Conservation (phyloP, 1,140 invertebrate species). For the Eufriesea mexicana region DNA sequence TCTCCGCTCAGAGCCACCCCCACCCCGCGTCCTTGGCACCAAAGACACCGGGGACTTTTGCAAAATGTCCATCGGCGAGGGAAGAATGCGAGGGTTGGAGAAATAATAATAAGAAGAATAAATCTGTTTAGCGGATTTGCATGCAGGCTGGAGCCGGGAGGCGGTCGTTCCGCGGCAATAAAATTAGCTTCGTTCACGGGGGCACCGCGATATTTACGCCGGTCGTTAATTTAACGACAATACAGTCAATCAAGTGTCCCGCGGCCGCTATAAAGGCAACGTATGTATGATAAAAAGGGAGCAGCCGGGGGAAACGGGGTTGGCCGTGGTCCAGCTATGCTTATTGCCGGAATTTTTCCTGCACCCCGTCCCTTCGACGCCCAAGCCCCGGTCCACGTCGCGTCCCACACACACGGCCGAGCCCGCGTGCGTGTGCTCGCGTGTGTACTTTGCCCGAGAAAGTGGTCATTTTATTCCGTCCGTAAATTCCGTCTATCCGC, state of each 20-base stretch:
- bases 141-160: background rate
- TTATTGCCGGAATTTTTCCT: constrained; percentile 67
- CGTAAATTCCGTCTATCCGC: constrained; percentile 58
- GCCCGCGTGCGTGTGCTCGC: background rate
- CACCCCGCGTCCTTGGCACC: background rate
- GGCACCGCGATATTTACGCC: constrained; percentile 33
- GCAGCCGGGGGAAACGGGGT: constrained; percentile 39
- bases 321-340: constrained; percentile 58
- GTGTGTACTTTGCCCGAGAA: constrained; percentile 55
- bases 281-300: constrained; percentile 56
- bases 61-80: too few relatives aligned
- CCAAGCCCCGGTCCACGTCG: too few relatives aligned
- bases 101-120: background rate
- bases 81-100: too few relatives aligned
- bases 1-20: too few relatives aligned
- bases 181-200: constrained; percentile 39
- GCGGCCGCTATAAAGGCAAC: constrained; percentile 42
- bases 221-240: constrained; percentile 54
- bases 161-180: constrained; percentile 30
- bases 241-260: constrained; percentile 46
- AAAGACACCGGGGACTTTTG: too few relatives aligned
- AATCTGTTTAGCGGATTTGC: constrained; percentile 16
- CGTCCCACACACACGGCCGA: background rate
- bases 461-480: constrained; percentile 60
- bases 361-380: background rate